Evolutionary conservation across 2,113 vertebrate genomes (phyloP).

Genomic region (Pipa parva): DNA sequence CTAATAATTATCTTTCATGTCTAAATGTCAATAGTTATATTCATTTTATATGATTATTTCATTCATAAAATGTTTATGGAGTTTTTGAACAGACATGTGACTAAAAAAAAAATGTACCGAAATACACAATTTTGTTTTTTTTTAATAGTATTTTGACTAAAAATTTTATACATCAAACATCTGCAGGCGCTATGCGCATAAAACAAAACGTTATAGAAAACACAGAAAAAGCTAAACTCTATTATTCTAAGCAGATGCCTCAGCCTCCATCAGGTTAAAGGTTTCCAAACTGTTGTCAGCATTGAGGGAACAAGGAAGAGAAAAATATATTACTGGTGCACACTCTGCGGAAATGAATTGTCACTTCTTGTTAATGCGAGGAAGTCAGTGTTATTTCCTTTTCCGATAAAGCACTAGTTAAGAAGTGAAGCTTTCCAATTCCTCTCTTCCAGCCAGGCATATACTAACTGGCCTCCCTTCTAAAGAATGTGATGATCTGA

Average conservation of each 20-base stretch:
- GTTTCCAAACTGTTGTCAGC: neutral
- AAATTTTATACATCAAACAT: too few relatives aligned
- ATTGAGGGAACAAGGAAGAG: neutral
- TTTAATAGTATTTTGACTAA: too few relatives aligned
- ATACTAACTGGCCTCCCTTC: neutral
- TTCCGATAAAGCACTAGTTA: conserved; percentile 8
- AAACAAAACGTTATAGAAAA: too few relatives aligned
- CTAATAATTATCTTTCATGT: too few relatives aligned
- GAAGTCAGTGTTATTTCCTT: conserved; percentile 30
- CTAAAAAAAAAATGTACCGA: too few relatives aligned
- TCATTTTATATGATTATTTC: too few relatives aligned
- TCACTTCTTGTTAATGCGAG: conserved; percentile 21
- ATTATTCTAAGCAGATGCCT: neutral
- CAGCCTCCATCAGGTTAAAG: neutral
- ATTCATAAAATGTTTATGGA: too few relatives aligned
- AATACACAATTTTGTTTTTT: too few relatives aligned
- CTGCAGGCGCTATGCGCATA: too few relatives aligned
- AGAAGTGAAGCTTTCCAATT: neutral
- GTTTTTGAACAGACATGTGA: too few relatives aligned
- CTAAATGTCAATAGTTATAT: too few relatives aligned
- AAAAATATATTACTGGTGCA: neutral
- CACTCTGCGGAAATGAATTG: conserved; percentile 17
- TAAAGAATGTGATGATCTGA: conserved; percentile 26
- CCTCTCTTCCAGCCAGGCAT: conserved; percentile 1
- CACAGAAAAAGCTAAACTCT: too few relatives aligned